A percentile compares a stretch with the other conserved stretches of the same genome.
Evolutionary conservation across 2,113 vertebrate species (phyloP).

Genomic region (Pholis gunnellus): DNA sequence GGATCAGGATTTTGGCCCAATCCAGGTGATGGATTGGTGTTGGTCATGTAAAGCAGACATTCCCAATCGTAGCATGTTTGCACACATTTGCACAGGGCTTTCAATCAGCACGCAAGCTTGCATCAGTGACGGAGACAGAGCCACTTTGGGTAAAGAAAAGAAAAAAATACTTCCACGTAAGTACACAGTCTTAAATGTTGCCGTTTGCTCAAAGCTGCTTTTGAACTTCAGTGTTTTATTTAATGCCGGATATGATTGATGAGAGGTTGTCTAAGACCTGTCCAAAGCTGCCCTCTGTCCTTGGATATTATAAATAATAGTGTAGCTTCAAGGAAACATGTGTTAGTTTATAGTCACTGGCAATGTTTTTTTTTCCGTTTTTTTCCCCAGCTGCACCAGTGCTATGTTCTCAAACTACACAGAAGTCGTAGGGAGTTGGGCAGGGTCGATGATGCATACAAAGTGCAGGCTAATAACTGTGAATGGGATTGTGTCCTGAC

Average conservation of each 20-base stretch:
- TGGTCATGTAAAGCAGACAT: neutral
- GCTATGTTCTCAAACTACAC: neutral
- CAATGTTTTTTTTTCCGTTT: neutral
- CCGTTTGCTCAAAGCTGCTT: neutral
- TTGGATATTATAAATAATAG: neutral
- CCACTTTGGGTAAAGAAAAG: neutral
- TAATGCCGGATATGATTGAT: neutral
- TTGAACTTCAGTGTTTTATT: neutral
- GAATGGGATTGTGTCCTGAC: neutral
- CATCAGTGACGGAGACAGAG: neutral
- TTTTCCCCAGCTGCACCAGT: neutral
- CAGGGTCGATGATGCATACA: neutral
- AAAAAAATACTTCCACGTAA: neutral
- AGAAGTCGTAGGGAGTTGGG: neutral
- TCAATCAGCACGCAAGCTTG: neutral
- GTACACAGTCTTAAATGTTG: neutral
- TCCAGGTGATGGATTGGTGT: neutral
- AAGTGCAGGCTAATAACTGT: neutral
- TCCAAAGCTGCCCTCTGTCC: neutral
- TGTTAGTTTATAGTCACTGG: neutral
- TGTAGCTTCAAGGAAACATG: neutral
- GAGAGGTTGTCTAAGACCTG: neutral
- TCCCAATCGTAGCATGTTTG: neutral
- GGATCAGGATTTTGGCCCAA: no score
- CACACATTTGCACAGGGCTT: neutral